Evolutionary conservation across 2,113 vertebrate genomes (phyloP).

Genomic region (Maccullochella peelii): DNA sequence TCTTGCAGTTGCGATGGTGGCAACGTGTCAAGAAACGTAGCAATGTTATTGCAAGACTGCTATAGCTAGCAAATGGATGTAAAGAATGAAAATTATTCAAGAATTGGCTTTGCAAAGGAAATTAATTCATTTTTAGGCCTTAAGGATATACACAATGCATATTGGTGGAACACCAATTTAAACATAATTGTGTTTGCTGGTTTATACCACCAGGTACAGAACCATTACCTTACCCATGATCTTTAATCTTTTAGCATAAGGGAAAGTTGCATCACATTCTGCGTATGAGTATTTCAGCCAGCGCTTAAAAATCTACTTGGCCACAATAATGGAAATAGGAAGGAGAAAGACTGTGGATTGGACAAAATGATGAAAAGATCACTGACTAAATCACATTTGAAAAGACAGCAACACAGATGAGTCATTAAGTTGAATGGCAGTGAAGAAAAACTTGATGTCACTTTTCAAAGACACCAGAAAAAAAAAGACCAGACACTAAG

Average conservation of each 20-base stretch:
- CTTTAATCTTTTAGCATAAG: neutral
- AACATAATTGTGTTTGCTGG: neutral
- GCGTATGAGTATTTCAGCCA: neutral
- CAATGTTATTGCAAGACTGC: neutral
- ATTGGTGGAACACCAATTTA: neutral
- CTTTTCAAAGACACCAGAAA: constrained; percentile 6
- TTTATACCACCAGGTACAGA: neutral
- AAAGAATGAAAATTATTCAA: neutral
- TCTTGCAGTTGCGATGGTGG: neutral
- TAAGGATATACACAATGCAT: neutral
- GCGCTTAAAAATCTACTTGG: neutral
- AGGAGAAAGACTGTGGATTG: neutral
- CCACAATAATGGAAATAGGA: neutral
- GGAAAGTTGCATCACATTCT: neutral
- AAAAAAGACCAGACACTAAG: neutral
- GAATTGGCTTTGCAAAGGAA: neutral
- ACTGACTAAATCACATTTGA: constrained; percentile 1
- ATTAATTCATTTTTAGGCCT: neutral
- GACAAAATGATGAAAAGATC: neutral
- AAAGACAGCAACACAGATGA: neutral
- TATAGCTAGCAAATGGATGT: neutral
- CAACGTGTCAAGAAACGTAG: neutral
- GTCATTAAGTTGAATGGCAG: neutral
- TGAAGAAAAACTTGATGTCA: constrained; percentile 4
- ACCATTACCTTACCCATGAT: neutral